Base-by-base conservation (phyloP, 2,113 vertebrate genomes). In the Microcebus jonahi region DNA sequence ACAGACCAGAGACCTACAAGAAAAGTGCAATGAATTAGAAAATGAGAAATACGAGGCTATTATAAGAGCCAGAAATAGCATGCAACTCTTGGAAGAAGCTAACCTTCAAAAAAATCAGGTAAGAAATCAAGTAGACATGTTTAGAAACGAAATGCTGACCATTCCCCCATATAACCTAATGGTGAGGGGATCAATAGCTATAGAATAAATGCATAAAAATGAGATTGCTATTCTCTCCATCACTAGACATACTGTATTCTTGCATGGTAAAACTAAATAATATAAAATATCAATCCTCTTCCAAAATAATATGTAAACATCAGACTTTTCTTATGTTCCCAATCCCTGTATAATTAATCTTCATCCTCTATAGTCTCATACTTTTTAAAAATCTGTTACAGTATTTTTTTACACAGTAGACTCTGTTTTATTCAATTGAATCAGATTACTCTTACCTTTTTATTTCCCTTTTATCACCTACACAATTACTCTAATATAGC, bases 31-130 rank as follows among this genome's bases (percentile, higher is more conserved):
- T 90, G 96, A 45, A 63, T 87, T 99, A 4, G 99, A 99, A 98
- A 98, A 98, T 81, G 99, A 99, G 90, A 99, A 99, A 59, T 99
- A 99, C 0, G 98, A 99, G 59, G 99, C 99, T 50, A 91, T 99
- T 90, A 82, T 96, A 85, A 99, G 99, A 98, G 98, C 99, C 65
- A 97, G 99, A 63, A 99, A 99, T 8, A 99, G 98, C 79, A 97
- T 99, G 95, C 99, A 99, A 97, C 98, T 99, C 73, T 98, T 99
- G 4, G 99, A 99, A 97, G 99, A 99, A 93, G 99, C 99, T 57
- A 98, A 99, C 18, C 97, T 99, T 92, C 99, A 99, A 97, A 99
- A 99, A 94, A 99, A 98, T 93, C 99, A 99, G 99, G 99, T 99
- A 96, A 98, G 96, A 53, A 93, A 83, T 53, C 21, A 63, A 50